A percentile compares a stretch with the other conserved stretches of the same genome.
Evolutionary conservation across 2,888 invertebrate genomes (phyloP).

Genomic region (Pollenia amentaria): DNA sequence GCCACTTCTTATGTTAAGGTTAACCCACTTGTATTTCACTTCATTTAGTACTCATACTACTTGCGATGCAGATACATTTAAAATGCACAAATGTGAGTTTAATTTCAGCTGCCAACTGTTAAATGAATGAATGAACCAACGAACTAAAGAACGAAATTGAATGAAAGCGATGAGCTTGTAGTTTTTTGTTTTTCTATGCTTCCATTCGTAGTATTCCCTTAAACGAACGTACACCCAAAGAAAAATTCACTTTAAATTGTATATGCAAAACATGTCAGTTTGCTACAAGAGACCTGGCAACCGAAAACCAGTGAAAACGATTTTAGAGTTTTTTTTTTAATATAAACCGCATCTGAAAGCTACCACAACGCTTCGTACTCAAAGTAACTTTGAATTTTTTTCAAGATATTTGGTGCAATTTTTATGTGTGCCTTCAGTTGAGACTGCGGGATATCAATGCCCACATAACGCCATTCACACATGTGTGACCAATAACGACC

Average conservation of each 20-base stretch:
- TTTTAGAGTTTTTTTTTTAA: conserved; percentile 3
- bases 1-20: conserved; percentile 69
- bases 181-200: conserved; percentile 9
- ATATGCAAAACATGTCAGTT: conserved; percentile 64
- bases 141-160: conserved; percentile 34
- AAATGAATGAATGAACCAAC: conserved; percentile 57
- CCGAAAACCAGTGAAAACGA: conserved; percentile 38
- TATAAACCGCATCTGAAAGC: conserved; percentile 39
- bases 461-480: conserved; percentile 71
- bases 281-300: conserved; percentile 26
- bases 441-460: conserved; percentile 72
- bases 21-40: conserved; percentile 70
- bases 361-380: conserved; percentile 24
- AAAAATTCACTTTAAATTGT: conserved; percentile 43
- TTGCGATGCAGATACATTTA: conserved; percentile 32
- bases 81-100: conserved; percentile 70
- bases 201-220: neutral
- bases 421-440: conserved; percentile 39
- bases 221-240: neutral
- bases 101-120: conserved; percentile 73
- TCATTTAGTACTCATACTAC: conserved; percentile 49
- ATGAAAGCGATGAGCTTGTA: conserved; percentile 64
- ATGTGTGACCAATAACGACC: conserved; percentile 67
- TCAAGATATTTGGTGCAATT: conserved; percentile 33
- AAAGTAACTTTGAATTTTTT: neutral